Evolutionary conservation across 2,888 invertebrate species (phyloP), one percentile per base, ranked within the genome.

Genomic region (Limnephilus auricula): DNA sequence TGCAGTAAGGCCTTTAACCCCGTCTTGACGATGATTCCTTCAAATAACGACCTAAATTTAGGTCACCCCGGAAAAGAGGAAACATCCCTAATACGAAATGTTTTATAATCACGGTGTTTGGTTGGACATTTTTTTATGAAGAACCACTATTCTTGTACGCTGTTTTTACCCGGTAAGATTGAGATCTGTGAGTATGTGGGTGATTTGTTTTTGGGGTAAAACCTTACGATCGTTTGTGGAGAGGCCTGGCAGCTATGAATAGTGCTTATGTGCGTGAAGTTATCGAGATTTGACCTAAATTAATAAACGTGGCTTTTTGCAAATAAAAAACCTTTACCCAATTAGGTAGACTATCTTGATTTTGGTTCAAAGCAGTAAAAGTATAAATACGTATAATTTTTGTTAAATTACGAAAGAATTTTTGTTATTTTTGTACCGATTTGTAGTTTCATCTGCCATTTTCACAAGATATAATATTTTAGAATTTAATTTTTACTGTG

Each of bases 1-100:
- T 85, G 84, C 84, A 85, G 40, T 85, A 40, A 85, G 84, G 84
- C 34, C 84, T 85, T 85, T 85, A 85, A 85, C 84, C 84, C 45
- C 84, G 84, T 40, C 84, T 85, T 85, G 40, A 85, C 84, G 45
- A 85, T 45, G 84, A 40, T 37, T 25, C 30, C 84, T 85, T 9
- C 40, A 45, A 85, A 85, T 30, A 85, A 85, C 30, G 30, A 30
- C 15, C 37, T 18, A 84, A 40, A 85, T 40, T 30, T 13, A 25
- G 30, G 30, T 40, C 34, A 40, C 25, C 32, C 31, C n/a, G 25
- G 34, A 82, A 82, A 82, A 82, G 82, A 15, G 32, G 34, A 82
- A 82, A 13, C 32, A 37, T 32, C 32, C 25, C 82, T 25, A 34
- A 82, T 2, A 6, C 18, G 25, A 25, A 34, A 3, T 3, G 25